These are phyloP conservation scores for Leucopsar rothschildi DNA, from an alignment of 2,113 vertebrate species.

Conservation along the genomic window DNA sequence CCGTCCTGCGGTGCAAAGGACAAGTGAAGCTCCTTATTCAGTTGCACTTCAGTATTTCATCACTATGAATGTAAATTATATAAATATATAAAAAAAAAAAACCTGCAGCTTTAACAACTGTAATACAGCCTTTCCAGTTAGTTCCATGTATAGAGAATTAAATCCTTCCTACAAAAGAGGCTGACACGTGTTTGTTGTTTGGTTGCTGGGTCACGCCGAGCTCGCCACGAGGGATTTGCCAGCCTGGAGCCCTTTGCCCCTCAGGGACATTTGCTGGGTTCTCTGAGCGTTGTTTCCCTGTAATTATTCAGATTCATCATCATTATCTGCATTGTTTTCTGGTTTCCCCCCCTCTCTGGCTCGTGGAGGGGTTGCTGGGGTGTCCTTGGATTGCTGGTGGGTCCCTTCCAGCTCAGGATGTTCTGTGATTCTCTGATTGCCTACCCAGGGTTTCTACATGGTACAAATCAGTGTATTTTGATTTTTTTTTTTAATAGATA, in stretches of 20 bases:
- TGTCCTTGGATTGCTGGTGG: background rate
- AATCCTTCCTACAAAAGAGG: conserved; percentile 85
- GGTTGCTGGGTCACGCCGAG: conserved; percentile 48
- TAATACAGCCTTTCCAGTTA: conserved; percentile 85
- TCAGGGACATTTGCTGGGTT: background rate
- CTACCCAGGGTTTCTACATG: background rate
- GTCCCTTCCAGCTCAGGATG: background rate
- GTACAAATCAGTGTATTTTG: background rate
- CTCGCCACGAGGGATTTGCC: background rate
- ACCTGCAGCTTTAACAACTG: conserved; percentile 87
- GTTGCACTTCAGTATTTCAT: conserved; percentile 78
- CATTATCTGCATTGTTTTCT: background rate
- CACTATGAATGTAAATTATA: conserved; percentile 85
- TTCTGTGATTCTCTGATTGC: background rate
- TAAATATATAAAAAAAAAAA: conserved; percentile 75
- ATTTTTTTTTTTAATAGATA: background rate
- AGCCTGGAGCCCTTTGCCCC: background rate
- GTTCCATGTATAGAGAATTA: conserved; percentile 88
- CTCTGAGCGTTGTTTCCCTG: background rate
- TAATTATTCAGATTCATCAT: background rate
- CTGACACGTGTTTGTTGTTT: conserved; percentile 77
- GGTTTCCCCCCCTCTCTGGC: background rate
- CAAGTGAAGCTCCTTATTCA: conserved; percentile 53
- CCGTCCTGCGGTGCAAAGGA: conserved; percentile 40
- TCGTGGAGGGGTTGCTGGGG: background rate